Conservation (phyloP, 2,888 invertebrate species). For the Spilarctia lutea region DNA sequence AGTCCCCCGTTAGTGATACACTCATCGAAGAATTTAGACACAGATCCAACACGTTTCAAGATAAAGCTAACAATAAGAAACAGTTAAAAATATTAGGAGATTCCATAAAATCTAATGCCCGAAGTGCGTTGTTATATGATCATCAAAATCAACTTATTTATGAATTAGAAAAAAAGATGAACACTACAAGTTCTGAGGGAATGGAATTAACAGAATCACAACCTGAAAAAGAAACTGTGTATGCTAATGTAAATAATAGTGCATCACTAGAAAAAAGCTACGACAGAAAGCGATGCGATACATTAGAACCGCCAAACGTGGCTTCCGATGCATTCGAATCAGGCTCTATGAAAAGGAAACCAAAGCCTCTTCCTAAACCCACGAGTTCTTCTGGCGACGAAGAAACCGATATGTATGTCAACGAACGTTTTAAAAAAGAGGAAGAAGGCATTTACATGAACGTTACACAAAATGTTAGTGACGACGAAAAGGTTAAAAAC, state of each 20-base stretch:
- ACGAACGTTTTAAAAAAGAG: constrained; percentile 15
- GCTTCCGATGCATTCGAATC: constrained; percentile 9
- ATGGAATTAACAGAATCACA: background rate
- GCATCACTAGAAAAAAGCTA: constrained; percentile 5
- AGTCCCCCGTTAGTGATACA: constrained; percentile 24
- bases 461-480: constrained; percentile 54
- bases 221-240: constrained; percentile 1
- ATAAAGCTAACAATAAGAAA: constrained; percentile 22
- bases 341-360: constrained; percentile 52
- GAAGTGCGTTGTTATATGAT: constrained; percentile 22
- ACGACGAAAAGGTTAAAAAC: constrained; percentile 61
- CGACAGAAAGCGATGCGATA: constrained; percentile 28
- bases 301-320: constrained; percentile 21
- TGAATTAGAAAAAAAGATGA: constrained; percentile 42
- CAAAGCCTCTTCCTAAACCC: constrained; percentile 56
- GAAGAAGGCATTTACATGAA: constrained; percentile 39
- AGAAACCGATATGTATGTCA: constrained; percentile 36
- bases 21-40: constrained; percentile 31
- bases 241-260: constrained; percentile 19
- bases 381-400: constrained; percentile 18
- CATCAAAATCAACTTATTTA: constrained; percentile 34
- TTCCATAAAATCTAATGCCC: constrained; percentile 25
- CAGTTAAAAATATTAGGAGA: constrained; percentile 34
- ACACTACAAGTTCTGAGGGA: background rate
- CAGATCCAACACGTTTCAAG: constrained; percentile 49